Evolutionary conservation across 2,888 invertebrate species (phyloP).

Genomic region (Tinea semifulvella): DNA sequence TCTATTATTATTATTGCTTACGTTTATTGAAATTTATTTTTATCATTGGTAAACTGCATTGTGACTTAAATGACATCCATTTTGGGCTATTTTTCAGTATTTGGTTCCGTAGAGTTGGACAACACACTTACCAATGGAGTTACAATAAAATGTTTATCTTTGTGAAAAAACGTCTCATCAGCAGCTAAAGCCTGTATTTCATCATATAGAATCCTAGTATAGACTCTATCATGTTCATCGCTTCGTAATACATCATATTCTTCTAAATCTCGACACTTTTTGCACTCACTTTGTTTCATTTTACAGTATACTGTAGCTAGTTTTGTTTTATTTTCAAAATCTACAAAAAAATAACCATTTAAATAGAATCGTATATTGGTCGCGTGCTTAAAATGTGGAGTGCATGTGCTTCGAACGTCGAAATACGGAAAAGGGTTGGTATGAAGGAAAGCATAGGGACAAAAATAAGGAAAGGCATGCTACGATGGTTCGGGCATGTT

Average conservation of each 20-base stretch:
- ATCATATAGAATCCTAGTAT: conserved; percentile 52
- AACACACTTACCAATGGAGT: conserved; percentile 47
- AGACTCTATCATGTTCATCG: conserved; percentile 48
- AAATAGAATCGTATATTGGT: too few relatives aligned
- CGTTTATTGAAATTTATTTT: too few relatives aligned
- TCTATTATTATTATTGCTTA: too few relatives aligned
- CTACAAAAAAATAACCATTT: conserved; percentile 29
- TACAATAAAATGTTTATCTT: conserved; percentile 57
- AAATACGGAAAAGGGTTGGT: too few relatives aligned
- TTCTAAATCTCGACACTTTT: conserved; percentile 41
- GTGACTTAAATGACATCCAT: too few relatives aligned
- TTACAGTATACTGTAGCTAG: conserved; percentile 43
- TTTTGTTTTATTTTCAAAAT: conserved; percentile 54
- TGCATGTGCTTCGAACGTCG: too few relatives aligned
- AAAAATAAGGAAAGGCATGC: too few relatives aligned
- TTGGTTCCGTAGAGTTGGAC: neutral
- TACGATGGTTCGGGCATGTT: too few relatives aligned
- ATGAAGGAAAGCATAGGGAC: too few relatives aligned
- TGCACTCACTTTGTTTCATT: conserved; percentile 40
- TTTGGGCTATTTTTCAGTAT: too few relatives aligned
- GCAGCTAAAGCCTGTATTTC: conserved; percentile 51
- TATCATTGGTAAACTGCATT: too few relatives aligned
- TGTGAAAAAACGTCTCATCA: conserved; percentile 42
- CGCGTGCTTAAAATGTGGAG: too few relatives aligned
- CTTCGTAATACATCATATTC: conserved; percentile 50